Conservation (phyloP, 2,888 invertebrate genomes). For the Bruchidius siliquastri region DNA sequence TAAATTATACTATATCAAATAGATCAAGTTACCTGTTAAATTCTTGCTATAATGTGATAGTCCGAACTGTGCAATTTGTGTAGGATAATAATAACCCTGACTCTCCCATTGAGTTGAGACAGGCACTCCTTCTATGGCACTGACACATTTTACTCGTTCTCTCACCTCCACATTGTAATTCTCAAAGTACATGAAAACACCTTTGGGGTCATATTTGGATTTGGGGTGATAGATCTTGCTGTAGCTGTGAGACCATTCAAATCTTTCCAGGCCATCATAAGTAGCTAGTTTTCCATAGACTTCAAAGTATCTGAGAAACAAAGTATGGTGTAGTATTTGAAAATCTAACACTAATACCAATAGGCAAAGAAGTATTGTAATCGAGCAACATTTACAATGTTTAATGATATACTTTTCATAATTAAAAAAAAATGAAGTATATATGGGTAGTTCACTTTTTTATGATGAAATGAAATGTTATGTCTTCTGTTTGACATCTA, state of each 20-base stretch:
- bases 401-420: no score
- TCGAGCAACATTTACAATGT: no score
- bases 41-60: conserved; percentile 96
- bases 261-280: conserved; percentile 70
- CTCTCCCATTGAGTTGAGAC: conserved; percentile 97
- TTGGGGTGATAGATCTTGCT: conserved; percentile 86
- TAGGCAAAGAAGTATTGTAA: no score
- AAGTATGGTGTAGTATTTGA: no score
- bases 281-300: conserved; percentile 81
- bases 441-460: background rate
- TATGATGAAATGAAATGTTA: no score
- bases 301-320: conserved; percentile 69
- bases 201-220: conserved; percentile 81
- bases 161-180: conserved; percentile 93
- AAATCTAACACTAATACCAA: no score
- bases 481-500: no score
- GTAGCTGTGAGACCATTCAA: conserved; percentile 94
- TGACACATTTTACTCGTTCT: conserved; percentile 86
- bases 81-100: conserved; percentile 94
- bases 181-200: conserved; percentile 94
- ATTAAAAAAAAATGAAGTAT: background rate
- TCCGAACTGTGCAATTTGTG: conserved; percentile 97
- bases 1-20: no score
- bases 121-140: conserved; percentile 89
- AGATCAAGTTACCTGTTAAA: conserved; percentile 51